Evolutionary conservation across 2,888 invertebrate species (phyloP).

Genomic region (Philereme vetulata): DNA sequence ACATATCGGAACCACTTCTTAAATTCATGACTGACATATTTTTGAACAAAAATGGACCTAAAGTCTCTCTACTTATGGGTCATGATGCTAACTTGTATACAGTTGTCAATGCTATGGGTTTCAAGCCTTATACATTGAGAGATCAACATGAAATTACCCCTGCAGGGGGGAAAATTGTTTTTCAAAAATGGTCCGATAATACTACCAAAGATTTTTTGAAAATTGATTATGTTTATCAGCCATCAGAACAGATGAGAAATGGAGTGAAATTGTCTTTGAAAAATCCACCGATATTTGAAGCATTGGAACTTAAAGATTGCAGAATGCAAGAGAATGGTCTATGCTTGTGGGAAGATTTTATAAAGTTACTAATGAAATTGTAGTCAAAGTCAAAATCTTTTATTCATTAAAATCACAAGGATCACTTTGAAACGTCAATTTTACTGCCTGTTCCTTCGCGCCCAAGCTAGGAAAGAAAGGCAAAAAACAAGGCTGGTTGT

Average conservation of each 20-base stretch:
- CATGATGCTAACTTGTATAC: conserved; percentile 74
- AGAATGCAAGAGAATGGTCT: conserved; percentile 53
- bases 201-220: conserved; percentile 52
- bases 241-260: conserved; percentile 60
- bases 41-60: conserved; percentile 46
- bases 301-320: conserved; percentile 60
- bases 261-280: conserved; percentile 49
- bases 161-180: conserved; percentile 69
- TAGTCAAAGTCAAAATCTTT: too few relatives aligned
- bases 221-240: conserved; percentile 68
- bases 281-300: conserved; percentile 57
- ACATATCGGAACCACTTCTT: conserved; percentile 62
- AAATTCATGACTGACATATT: conserved; percentile 58
- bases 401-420: too few relatives aligned
- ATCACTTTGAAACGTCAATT: too few relatives aligned
- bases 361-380: conserved; percentile 12
- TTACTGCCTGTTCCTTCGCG: too few relatives aligned
- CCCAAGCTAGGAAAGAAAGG: too few relatives aligned
- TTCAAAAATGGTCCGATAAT: conserved; percentile 65
- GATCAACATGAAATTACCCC: conserved; percentile 63
- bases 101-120: conserved; percentile 55
- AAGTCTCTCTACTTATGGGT: conserved; percentile 65
- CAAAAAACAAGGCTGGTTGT: too few relatives aligned
- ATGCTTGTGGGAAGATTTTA: conserved; percentile 59
- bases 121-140: conserved; percentile 54